Base-by-base conservation (phyloP, 2,888 invertebrate species). In the Leptodirus hochenwartii region DNA sequence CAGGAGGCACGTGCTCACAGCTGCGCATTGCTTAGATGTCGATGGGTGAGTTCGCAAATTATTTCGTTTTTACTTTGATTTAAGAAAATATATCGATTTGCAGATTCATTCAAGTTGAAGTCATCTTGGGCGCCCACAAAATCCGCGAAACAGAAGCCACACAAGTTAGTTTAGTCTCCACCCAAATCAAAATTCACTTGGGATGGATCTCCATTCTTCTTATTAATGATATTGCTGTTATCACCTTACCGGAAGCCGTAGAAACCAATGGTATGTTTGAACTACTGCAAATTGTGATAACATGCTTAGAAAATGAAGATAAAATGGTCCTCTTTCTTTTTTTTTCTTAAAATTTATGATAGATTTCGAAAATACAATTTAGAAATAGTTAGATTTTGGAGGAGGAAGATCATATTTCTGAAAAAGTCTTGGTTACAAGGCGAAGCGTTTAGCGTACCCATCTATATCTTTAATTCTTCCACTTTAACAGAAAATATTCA, bases 1-100 rank as follows among this genome's bases (percentile, higher is more conserved):
- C 32, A 47, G 40, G 4, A 50, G 57, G 36, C 61, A 58, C 58
- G 54, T 64, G 29, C 40, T 64, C 23, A 62, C 64, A 0, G 64
- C 64, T 1, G 64, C 64, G 2, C 64, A 64, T 42, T 64, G 64
- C n/a, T n/a, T n/a, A n/a, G n/a, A n/a, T n/a, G n/a, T n/a, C n/a
- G n/a, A n/a, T n/a, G n/a, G n/a, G n/a, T n/a, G n/a, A n/a, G n/a
- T n/a, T n/a, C n/a, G n/a, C n/a, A n/a, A n/a, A n/a, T n/a, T n/a
- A n/a, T n/a, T n/a, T n/a, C n/a, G n/a, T n/a, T n/a, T n/a, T n/a
- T n/a, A n/a, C n/a, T n/a, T n/a, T n/a, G n/a, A n/a, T n/a, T n/a
- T n/a, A n/a, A n/a, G n/a, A 34, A 36, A 20, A 34, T 20, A n/a
- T 20, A 9, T 20, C 8, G 8, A 8, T 9, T 23, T 23, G 2